A percentile compares a stretch with the other conserved stretches of the same genome.
Conservation (phyloP, 2,797 vertebrate genomes). For the Rachycentron canadum region DNA sequence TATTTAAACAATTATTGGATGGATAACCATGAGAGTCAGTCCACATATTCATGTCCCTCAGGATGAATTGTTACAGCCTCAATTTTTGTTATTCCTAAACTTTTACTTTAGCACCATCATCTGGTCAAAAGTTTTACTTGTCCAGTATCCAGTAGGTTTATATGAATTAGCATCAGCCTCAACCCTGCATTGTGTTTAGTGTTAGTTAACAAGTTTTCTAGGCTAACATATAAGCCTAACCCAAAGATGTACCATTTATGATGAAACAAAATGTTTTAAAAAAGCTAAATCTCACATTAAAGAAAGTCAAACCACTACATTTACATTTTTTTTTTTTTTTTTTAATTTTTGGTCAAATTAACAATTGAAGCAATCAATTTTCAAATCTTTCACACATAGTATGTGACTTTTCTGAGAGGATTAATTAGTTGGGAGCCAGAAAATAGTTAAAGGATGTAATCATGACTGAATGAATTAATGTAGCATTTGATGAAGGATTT, state of each 20-base stretch:
- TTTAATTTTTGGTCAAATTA: not conserved
- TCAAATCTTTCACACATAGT: not conserved
- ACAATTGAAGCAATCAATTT: not conserved
- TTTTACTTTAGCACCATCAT: constrained; percentile 7
- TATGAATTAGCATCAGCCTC: not conserved
- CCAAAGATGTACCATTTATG: not conserved
- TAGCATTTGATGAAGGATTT: not conserved
- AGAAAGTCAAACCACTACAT: not conserved
- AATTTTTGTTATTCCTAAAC: not conserved
- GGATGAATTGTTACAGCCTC: too few species aligned
- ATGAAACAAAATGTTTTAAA: not conserved
- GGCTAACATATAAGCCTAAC: not conserved
- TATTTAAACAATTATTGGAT: not conserved
- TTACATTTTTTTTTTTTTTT: too few species aligned
- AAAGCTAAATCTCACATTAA: not conserved
- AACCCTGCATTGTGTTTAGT: not conserved
- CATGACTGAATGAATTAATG: not conserved
- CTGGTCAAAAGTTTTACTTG: not conserved
- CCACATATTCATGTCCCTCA: not conserved
- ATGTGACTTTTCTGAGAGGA: not conserved
- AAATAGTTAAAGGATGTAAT: too few species aligned
- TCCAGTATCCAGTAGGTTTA: not conserved
- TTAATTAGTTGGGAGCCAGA: too few species aligned
- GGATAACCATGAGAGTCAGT: not conserved
- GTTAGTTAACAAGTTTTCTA: not conserved